Conservation (phyloP, 2,797 vertebrate species). For the Pipistrellus kuhlii region DNA sequence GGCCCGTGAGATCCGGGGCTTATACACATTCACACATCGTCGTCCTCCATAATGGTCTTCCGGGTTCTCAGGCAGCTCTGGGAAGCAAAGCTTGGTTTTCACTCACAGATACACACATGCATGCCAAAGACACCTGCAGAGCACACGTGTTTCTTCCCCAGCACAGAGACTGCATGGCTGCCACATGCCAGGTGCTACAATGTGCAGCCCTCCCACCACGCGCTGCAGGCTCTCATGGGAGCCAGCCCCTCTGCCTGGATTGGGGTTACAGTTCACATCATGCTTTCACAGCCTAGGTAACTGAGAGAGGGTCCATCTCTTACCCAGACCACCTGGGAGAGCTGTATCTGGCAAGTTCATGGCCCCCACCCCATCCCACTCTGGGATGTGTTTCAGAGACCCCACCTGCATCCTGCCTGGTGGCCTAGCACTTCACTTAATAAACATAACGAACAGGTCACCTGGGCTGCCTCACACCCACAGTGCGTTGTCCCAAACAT, state of each 20-base stretch:
- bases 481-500: not conserved
- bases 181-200: rapidly evolving
- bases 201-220: rapidly evolving
- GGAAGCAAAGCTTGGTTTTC: not conserved
- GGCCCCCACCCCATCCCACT: not conserved
- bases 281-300: not conserved
- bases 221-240: not conserved
- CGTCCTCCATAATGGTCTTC: not conserved
- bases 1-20: not conserved
- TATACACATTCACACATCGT: rapidly evolving
- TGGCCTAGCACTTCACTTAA: not conserved
- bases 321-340: not conserved
- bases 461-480: not conserved
- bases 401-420: not conserved
- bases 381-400: not conserved
- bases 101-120: not conserved
- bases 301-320: not conserved
- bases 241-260: not conserved
- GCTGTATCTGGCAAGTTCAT: not conserved
- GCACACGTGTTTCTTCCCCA: not conserved
- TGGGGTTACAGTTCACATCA: not conserved
- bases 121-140: not conserved
- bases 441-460: not conserved
- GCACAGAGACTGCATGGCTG: not conserved
- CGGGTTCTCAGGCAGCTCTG: not conserved